Evolutionary conservation across 2,797 vertebrate species (phyloP), one percentile per base, ranked within the genome.

Genomic region (Arremon brunneinucha): DNA sequence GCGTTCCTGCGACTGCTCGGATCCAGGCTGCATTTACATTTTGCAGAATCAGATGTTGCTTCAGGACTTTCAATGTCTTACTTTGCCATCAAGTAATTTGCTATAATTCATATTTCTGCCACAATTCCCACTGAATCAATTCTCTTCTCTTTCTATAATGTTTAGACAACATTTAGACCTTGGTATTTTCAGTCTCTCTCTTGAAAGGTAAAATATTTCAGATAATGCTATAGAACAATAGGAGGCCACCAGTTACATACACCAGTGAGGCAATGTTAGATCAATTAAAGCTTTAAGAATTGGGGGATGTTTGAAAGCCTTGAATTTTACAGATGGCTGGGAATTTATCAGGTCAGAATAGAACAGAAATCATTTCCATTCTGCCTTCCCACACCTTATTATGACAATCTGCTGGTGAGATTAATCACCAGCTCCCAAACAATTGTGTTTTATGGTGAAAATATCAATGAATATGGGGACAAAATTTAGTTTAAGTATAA

Each of bases 151-250:
- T 57, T 69, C 34, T 90, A 2, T 47, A 93, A 74, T 16, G 50
- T 46, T 67, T 39, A 37, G 56, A 49, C 27, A 63, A 74, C 62
- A 49, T 84, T 93, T 64, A 87, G 80, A 77, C 69, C 26, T 27
- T 43, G 32, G 43, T 79, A 41, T 82, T 92, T 63, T 90, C 82
- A 89, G 47, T 72, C 23, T 74, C 87, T 82, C 46, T 78, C 63
- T 93, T 56, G 87, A 92, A 59, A 95, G 67, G 77, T 37, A 78
- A 17, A 91, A 27, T 71, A 79, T 89, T 94, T 84, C 62, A 80
- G 83, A 75, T 67, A 94, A 95, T 78, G 87, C 68, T 78, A 62
- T 2, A 89, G 90, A 96, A 97, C 95, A 97, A 97, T 95, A 82
- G 87, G 83, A 96, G 95, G 81, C 90, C 94, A 94, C 87, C 55